These are phyloP conservation scores for Drosophila flavopinicola DNA, from an alignment of 2,888 invertebrate genomes.

Conservation along the genomic window DNA sequence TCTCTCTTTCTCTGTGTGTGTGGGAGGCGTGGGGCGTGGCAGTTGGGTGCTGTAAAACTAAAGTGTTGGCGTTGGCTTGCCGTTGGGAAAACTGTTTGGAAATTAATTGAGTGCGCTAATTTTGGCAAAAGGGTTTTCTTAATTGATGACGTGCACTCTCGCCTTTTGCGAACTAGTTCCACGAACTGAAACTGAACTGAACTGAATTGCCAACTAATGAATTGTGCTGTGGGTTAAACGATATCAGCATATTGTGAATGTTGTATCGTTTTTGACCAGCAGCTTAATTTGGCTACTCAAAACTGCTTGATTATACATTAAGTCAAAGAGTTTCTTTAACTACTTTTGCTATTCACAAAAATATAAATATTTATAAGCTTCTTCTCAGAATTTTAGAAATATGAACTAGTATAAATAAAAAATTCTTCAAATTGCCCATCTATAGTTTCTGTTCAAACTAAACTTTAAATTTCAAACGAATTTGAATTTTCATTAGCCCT, in stretches of 20 bases:
- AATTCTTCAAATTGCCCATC: neutral
- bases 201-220: slow-evolving; percentile 12
- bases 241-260: neutral
- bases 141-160: slow-evolving; percentile 61
- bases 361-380: no score
- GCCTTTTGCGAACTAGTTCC: slow-evolving; percentile 28
- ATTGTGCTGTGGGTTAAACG: slow-evolving; percentile 12
- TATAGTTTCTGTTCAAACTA: neutral
- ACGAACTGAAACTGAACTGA: slow-evolving; percentile 11
- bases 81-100: slow-evolving; percentile 57
- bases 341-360: no score
- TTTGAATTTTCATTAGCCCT: slow-evolving; percentile 5
- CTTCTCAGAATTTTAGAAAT: no score
- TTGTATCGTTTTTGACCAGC: neutral
- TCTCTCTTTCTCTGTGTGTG: slow-evolving; percentile 17
- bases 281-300: no score
- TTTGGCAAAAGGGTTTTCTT: slow-evolving; percentile 71
- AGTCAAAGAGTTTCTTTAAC: no score
- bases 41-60: slow-evolving; percentile 27
- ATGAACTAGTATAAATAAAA: no score
- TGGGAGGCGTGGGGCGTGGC: slow-evolving; percentile 17
- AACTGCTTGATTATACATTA: no score
- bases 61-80: slow-evolving; percentile 41
- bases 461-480: slow-evolving; percentile 1
- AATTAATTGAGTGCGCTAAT: slow-evolving; percentile 79